Evolutionary conservation across 2,888 invertebrate genomes (phyloP).

Genomic region (Sphaerophoria taeniata): DNA sequence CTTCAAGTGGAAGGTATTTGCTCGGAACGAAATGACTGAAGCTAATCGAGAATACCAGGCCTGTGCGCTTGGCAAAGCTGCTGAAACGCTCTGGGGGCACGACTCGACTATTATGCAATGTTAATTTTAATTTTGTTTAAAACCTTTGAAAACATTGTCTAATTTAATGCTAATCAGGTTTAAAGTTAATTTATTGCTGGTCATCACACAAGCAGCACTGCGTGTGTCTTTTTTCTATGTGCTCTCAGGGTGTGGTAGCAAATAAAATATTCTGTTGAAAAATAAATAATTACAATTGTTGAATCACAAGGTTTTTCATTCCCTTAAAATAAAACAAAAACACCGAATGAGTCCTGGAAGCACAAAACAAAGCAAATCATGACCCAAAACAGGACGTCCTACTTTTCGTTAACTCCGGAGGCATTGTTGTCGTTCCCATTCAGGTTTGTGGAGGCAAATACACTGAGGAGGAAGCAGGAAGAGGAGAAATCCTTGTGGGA

Average conservation of each 20-base stretch:
- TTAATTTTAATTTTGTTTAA: conserved; percentile 14
- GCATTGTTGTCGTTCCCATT: background rate
- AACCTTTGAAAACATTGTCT: conserved; percentile 33
- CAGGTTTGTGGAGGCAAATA: background rate
- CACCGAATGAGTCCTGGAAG: background rate
- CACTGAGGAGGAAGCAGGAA: background rate
- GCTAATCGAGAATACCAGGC: conserved; percentile 19
- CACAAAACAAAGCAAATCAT: conserved; percentile 7
- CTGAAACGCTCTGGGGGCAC: conserved; percentile 25
- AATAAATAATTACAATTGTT: background rate
- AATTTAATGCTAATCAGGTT: conserved; percentile 65
- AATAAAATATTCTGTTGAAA: conserved; percentile 16
- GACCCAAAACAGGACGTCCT: conserved; percentile 51
- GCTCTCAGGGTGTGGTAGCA: conserved; percentile 53
- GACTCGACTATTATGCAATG: conserved; percentile 39
- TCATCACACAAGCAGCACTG: conserved; percentile 7
- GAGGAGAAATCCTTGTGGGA: conserved; percentile 26
- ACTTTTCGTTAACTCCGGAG: conserved; percentile 30
- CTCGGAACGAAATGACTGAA: conserved; percentile 15
- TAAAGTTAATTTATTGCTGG: conserved; percentile 24
- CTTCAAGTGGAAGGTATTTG: conserved; percentile 25
- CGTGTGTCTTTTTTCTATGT: conserved; percentile 21
- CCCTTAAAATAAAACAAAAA: background rate
- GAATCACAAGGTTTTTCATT: background rate
- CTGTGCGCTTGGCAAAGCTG: conserved; percentile 12